Evolutionary conservation across 1,140 invertebrate species (phyloP), one percentile per base, ranked within the genome.

Genomic region (Papilio glaucus): DNA sequence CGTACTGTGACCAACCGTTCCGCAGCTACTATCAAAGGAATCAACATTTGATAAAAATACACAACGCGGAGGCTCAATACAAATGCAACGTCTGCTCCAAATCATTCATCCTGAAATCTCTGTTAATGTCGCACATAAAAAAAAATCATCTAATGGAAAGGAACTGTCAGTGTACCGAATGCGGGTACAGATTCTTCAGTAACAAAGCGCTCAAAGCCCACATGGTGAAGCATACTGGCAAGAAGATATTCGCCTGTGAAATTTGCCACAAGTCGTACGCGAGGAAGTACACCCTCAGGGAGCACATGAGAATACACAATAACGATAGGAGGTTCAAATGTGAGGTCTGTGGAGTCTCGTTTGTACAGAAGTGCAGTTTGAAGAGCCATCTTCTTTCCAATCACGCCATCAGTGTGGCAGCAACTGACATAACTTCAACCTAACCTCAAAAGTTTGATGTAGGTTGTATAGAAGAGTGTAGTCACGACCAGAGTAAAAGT

Each of bases 201-300:
- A 94, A 94, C 73, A 91, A 94, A 62, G 92, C 91, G 0, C 77
- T 94, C 0, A 88, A 88, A 57, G 89, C 88, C 0, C 94, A 94
- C 72, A 93, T 94, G 89, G 82, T 93, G 0, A 90, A 90, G 37
- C 95, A 95, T 77, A 96, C 95, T 0, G 96, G 96, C 0, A 96
- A 96, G 76, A 94, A 95, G 29, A 96, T 96, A 1, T 96, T 96
- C 80, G 94, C 95, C 41, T 94, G 94, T 78, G 94, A 94, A 1
- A 93, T 95, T 5, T 97, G 97, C 82, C 93, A 94, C 12, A 95
- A 95, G 72, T 89, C 86, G 76, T 96, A 94, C 82, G 95, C 93
- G 0, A 91, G 94, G 53, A 94, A 93, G 39, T 94, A 93, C 45
- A 94, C 93, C 0, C 12, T 95, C 1, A 88, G 93, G 42, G 93